phyloP scores from a whole-genome alignment of 2,888 invertebrate species.

The Synergus umbraculus region DNA sequence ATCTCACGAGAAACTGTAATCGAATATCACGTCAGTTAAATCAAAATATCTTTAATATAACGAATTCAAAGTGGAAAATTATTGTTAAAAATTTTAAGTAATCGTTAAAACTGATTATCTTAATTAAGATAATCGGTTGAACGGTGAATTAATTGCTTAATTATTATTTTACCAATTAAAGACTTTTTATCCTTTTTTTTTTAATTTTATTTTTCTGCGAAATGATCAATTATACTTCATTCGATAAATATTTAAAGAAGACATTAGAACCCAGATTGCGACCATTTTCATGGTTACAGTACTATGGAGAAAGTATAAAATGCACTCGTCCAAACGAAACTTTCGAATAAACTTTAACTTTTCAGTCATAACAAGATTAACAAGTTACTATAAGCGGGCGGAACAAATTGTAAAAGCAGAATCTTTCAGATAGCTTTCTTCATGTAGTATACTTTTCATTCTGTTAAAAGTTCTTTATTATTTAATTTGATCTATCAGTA shows the following conservation, averaged over 20 bases:
- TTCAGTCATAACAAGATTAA: conserved; percentile 19
- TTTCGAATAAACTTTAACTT: conserved; percentile 31
- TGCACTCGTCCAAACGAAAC: conserved; percentile 4
- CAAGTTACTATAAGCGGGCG: conserved; percentile 16
- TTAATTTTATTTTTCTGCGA: background rate
- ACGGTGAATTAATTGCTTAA: too few species aligned
- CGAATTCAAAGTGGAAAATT: too few species aligned
- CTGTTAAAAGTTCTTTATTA: too few species aligned
- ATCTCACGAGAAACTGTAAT: conserved; percentile 61
- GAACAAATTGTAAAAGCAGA: conserved; percentile 23
- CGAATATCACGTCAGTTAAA: conserved; percentile 46
- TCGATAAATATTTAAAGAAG: background rate
- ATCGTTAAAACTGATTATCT: too few species aligned
- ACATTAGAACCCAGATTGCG: background rate
- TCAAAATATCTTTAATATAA: too few species aligned
- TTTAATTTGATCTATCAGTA: too few species aligned
- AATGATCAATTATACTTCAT: conserved; percentile 1
- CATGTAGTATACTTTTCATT: background rate
- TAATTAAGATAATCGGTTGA: too few species aligned
- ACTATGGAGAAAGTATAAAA: conserved; percentile 27
- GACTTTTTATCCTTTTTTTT: background rate
- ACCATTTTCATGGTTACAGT: conserved; percentile 16
- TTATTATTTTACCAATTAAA: too few species aligned
- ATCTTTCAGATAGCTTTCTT: background rate
- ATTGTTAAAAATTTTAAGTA: too few species aligned